phyloP scores from a whole-genome alignment of 2,888 invertebrate species.

The Tachystola acroxantha region DNA sequence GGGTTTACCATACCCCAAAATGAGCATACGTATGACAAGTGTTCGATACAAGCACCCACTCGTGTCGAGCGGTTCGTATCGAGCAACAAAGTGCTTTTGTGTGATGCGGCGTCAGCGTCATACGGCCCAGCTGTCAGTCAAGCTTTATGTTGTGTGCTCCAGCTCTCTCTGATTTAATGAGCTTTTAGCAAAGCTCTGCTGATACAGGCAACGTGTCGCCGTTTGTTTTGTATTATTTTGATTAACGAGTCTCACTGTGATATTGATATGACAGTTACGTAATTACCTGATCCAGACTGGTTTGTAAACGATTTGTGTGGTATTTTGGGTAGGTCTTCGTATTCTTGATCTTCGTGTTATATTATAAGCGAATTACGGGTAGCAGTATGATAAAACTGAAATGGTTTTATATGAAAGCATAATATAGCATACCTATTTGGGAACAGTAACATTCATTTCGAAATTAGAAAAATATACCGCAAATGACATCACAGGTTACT shows the following conservation, averaged over 20 bases:
- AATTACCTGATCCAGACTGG: not conserved
- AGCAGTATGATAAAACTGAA: too few species aligned
- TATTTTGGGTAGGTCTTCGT: too few species aligned
- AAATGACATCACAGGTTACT: too few species aligned
- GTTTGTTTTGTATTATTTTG: slow-evolving; percentile 1
- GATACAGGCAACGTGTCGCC: slow-evolving; percentile 1
- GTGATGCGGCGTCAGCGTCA: not conserved
- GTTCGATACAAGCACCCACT: not conserved
- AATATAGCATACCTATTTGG: too few species aligned
- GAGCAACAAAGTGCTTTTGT: not conserved
- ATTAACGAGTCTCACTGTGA: not conserved
- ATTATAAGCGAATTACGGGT: too few species aligned
- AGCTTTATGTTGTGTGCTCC: not conserved
- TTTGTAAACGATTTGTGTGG: not conserved
- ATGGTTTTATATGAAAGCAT: too few species aligned
- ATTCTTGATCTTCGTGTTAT: too few species aligned
- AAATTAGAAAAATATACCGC: too few species aligned
- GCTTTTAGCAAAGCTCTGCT: slow-evolving; percentile 1
- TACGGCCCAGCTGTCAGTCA: not conserved
- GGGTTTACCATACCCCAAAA: too few species aligned
- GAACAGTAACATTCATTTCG: too few species aligned
- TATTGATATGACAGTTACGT: not conserved
- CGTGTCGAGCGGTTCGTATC: not conserved
- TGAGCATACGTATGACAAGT: too few species aligned
- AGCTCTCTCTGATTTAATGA: slow-evolving; percentile 1